phyloP scores from a whole-genome alignment of 2,113 vertebrate species.

The Spilogale gracilis region DNA sequence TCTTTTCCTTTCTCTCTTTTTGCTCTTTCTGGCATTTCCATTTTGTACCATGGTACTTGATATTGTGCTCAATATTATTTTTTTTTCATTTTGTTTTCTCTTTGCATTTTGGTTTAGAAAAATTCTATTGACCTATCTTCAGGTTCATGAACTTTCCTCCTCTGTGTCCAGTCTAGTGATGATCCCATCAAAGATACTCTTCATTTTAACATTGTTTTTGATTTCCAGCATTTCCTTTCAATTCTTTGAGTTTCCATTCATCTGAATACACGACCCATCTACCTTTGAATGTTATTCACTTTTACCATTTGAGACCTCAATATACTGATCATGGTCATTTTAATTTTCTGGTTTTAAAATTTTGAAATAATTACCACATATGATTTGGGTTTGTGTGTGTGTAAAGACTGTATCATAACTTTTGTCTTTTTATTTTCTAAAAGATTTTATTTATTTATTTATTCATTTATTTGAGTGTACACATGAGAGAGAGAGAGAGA shows the following conservation, averaged over 20 bases:
- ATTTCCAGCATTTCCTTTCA: background rate
- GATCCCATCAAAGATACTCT: background rate
- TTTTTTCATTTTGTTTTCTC: background rate
- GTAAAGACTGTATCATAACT: background rate
- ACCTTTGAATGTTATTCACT: background rate
- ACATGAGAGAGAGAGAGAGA: no score
- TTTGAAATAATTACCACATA: background rate
- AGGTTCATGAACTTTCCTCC: background rate
- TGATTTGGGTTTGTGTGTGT: background rate
- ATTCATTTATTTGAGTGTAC: no score
- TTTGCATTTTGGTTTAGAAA: background rate
- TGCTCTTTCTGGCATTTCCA: background rate
- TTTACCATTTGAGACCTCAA: background rate
- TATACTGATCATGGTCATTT: background rate
- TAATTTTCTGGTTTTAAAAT: background rate
- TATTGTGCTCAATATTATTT: background rate
- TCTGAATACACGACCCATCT: background rate
- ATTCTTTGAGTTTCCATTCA: background rate
- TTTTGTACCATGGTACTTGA: background rate
- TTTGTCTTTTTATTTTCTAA: background rate
- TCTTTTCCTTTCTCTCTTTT: background rate
- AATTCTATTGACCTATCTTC: background rate
- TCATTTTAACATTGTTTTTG: background rate
- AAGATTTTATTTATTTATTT: background rate
- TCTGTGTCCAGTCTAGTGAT: background rate